phyloP scores from a whole-genome alignment of 2,113 vertebrate genomes.

The Pterophyllum scalare region DNA sequence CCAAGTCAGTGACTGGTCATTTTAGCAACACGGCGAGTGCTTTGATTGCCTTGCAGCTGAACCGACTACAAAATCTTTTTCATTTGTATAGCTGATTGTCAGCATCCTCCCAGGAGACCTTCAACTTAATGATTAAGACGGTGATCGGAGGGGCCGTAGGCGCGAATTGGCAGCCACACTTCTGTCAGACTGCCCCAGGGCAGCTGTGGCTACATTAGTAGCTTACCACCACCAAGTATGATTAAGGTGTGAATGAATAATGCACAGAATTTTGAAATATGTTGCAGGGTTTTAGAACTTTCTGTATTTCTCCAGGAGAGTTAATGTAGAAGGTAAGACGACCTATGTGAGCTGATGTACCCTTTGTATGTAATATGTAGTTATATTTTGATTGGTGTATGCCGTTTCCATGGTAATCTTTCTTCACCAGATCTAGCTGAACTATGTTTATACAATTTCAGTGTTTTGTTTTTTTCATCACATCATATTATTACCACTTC shows the following conservation, averaged over 20 bases:
- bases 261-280: background rate
- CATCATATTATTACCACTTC: background rate
- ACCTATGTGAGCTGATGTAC: background rate
- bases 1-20: background rate
- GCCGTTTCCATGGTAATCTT: background rate
- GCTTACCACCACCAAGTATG: no score
- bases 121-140: background rate
- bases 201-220: no score
- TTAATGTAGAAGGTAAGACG: background rate
- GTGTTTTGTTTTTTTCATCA: background rate
- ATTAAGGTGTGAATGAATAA: no score
- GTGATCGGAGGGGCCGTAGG: no score
- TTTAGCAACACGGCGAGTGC: background rate
- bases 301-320: background rate
- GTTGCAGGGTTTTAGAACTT: background rate
- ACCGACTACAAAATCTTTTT: background rate
- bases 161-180: no score
- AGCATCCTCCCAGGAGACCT: background rate
- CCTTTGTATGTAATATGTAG: background rate
- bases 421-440: background rate
- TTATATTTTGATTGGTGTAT: background rate
- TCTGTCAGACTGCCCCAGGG: no score
- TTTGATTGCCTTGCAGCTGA: background rate
- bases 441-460: background rate
- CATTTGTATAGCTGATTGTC: background rate